Base-by-base conservation (phyloP, 2,113 vertebrate species). In the Lasiurus borealis region DNA sequence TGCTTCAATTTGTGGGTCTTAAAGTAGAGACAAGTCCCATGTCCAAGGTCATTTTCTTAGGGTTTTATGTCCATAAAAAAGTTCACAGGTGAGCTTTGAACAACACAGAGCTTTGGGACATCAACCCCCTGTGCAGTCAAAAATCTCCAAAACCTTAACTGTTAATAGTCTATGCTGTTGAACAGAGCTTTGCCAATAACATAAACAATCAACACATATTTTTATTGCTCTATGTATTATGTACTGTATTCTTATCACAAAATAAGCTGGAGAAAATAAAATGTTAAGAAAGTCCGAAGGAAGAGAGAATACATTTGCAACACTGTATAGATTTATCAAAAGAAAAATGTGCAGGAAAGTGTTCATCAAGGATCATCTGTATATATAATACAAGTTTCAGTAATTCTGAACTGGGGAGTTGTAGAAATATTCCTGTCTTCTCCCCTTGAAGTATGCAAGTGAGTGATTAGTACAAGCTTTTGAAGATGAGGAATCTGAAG, bases 391-490 rank as follows among this genome's bases (percentile, higher is more conserved):
- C 73, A 84, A 83, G 77, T 68, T 78, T 95, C 69, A 89, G 80
- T 89, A 82, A 82, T 36, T 92, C 80, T 57, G 90, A 76, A 40
- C 36, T 31, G 15, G 80, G 93, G 36, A 88, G 44, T 52, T 36
- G 29, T 36, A 57, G 77, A 92, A 94, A 95, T n/a, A 91, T 85
- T 91, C 86, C 94, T 2, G 0, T 64, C 34, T 90, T 95, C 75
- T 91, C 48, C 44, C 8, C 40, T 92, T 72, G 64, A 93, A 80
- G 44, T 66, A 21, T 16, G 46, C 83, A 50, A 93, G 44, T 59
- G 91, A 80, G 50, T 66, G 88, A 75, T 80, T 34, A 85, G 83
- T 64, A 57, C 19, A 31, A 40, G 85, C 18, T 75, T 85, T 92
- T 92, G 69, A 68, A 92, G 75, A 64, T 31, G 29, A 78, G 71